Base-by-base conservation (phyloP, 2,113 vertebrate species). In the Grus americana region DNA sequence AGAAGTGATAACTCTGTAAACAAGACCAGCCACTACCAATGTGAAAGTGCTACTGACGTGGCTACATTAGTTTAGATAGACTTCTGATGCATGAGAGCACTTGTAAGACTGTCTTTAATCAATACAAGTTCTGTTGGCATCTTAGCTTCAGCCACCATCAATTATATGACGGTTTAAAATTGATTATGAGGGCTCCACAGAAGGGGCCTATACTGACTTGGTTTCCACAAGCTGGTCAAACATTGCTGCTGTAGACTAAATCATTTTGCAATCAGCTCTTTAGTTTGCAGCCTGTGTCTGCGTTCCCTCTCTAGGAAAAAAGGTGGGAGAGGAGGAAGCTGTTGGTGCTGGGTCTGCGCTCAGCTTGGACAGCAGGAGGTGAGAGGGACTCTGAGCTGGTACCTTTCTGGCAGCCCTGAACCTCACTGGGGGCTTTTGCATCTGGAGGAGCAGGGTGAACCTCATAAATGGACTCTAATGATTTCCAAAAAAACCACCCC, bases 401-500 rank as follows among this genome's bases (percentile, higher is more conserved):
- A 21, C 24, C 6, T 62, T 75, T 44, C 49, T 36, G 63, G 13
- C 23, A 90, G 11, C 74, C 17, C 54, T 50, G 26, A 80, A n/a
- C 17, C 10, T 66, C 59, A 11, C 12, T 0, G 1, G 9, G 34
- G 4, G 3, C 19, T 58, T 30, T 40, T 10, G 36, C n/a, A 12
- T 76, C 30, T 88, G 49, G 54, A 67, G 32, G 19, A 88, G 11
- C 19, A 66, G 23, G 16, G 10, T 61, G 27, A 86, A 79, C 67
- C 13, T 93, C 79, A 65, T 38, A 73, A 80, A 83, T 12, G 36
- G 16, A n/a, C 19, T 74, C 17, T 57, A 57, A 65, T 12, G 4
- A 47, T 88, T 76, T 68, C 30, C 21, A 17, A 9, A 50, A 72
- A 59, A 34, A 54, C 22, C 38, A 1, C 4, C 5, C 11, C 3